phyloP scores from a whole-genome alignment of 2,797 vertebrate genomes.

The Scarus forsteni region DNA sequence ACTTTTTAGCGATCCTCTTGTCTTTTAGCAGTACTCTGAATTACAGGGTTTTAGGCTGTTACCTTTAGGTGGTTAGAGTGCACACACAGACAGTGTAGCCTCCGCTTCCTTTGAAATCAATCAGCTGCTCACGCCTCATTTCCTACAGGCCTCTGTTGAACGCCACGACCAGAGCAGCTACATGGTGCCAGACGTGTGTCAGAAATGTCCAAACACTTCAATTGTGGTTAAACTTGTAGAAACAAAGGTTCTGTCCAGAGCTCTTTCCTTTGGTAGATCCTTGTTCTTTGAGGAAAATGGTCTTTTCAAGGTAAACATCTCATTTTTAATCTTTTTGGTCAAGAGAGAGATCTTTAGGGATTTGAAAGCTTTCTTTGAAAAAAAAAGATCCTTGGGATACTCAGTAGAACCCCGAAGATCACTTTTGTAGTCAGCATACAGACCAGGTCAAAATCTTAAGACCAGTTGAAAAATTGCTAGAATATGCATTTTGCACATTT shows the following conservation, averaged over 20 bases:
- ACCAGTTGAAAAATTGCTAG: too few relatives aligned
- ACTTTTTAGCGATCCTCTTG: slow-evolving; percentile 28
- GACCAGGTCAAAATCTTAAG: too few relatives aligned
- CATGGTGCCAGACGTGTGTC: slow-evolving; percentile 64
- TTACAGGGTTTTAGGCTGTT: slow-evolving; percentile 53
- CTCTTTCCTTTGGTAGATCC: too few relatives aligned
- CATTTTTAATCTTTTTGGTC: too few relatives aligned
- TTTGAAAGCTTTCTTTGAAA: too few relatives aligned
- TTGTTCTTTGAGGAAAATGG: background rate
- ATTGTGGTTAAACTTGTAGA: background rate
- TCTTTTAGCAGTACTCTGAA: slow-evolving; percentile 52
- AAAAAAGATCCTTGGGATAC: too few relatives aligned
- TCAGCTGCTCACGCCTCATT: slow-evolving; percentile 71
- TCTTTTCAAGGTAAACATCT: too few relatives aligned
- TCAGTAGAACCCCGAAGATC: too few relatives aligned
- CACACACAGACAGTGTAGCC: slow-evolving; percentile 35
- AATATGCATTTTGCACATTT: too few relatives aligned
- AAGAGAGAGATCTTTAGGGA: too few relatives aligned
- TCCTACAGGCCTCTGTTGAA: slow-evolving; percentile 54
- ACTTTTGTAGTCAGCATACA: too few relatives aligned
- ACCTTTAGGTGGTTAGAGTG: slow-evolving; percentile 63
- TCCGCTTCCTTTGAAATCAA: slow-evolving; percentile 61
- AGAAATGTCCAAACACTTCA: slow-evolving; percentile 48
- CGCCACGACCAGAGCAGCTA: slow-evolving; percentile 47
- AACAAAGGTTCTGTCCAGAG: too few relatives aligned